Evolutionary conservation across 1,140 invertebrate species (phyloP).

Genomic region (Meloidogyne floridensis): DNA sequence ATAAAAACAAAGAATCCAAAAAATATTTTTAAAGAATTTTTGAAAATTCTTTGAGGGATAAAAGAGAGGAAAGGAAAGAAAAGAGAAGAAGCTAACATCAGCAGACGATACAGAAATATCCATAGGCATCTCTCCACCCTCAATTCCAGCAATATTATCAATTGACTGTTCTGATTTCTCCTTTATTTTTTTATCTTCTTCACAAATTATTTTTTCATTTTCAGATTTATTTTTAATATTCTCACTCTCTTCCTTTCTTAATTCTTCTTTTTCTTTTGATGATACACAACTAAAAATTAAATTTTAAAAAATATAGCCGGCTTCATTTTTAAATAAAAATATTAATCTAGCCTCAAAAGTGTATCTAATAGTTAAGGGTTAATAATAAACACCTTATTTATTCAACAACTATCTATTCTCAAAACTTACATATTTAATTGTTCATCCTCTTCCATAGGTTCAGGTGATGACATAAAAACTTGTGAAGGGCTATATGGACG

Average conservation of each 20-base stretch:
- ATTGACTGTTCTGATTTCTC: not conserved
- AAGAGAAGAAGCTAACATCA: not conserved
- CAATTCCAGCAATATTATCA: not conserved
- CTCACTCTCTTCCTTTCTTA: not conserved
- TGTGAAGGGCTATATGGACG: conserved; percentile 21
- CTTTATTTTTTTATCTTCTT: not conserved
- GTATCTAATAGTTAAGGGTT: no score
- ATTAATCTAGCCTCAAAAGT: no score
- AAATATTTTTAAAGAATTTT: no score
- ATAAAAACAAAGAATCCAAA: no score
- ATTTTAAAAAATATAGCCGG: not conserved
- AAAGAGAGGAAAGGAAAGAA: not conserved
- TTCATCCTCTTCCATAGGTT: not conserved
- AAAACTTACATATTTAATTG: not conserved
- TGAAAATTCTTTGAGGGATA: no score
- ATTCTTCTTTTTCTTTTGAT: not conserved
- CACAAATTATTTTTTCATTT: not conserved
- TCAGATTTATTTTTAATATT: no score
- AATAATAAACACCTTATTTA: no score
- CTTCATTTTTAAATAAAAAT: no score
- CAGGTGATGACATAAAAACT: not conserved
- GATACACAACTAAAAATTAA: not conserved
- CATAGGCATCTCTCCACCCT: not conserved
- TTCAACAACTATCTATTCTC: no score
- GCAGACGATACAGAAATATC: not conserved